Percentiles rank a stretch among this genome's conserved stretches.
These are phyloP conservation scores for Drosophila niveifrons DNA, from an alignment of 2,888 invertebrate genomes.

Conservation along the genomic window DNA sequence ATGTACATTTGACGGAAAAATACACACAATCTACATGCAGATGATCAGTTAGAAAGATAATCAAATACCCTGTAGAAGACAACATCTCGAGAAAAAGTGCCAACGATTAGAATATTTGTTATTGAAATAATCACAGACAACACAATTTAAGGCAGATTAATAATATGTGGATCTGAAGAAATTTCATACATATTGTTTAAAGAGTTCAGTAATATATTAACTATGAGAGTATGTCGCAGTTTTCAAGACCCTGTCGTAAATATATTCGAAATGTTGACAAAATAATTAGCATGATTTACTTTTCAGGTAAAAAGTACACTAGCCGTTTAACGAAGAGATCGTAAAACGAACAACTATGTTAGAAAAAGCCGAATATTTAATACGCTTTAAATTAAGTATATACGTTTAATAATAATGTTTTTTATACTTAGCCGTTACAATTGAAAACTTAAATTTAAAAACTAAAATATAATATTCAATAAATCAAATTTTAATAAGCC, in stretches of 20 bases:
- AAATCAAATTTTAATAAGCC: too few species aligned
- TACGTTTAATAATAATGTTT: too few species aligned
- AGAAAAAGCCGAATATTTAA: background rate
- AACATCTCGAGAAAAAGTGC: background rate
- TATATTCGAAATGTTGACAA: constrained; percentile 65
- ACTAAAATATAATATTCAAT: too few species aligned
- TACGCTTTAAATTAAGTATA: background rate
- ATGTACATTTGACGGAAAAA: constrained; percentile 49
- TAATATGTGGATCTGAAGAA: background rate
- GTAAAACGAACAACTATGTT: constrained; percentile 9
- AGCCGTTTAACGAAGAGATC: constrained; percentile 29
- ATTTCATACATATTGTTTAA: background rate
- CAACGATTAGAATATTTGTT: background rate
- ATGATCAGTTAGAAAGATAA: background rate
- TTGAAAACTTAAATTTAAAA: too few species aligned
- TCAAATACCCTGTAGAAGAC: constrained; percentile 31
- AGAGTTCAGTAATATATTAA: constrained; percentile 21
- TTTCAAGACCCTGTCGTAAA: constrained; percentile 39
- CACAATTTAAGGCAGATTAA: background rate
- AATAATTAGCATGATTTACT: constrained; percentile 74
- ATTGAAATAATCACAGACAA: background rate
- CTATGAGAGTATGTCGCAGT: constrained; percentile 5
- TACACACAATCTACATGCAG: constrained; percentile 11
- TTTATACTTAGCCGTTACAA: too few species aligned
- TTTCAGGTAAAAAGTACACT: constrained; percentile 45